Percentiles rank a stretch among this genome's conserved stretches.
Evolutionary conservation across 2,888 invertebrate species (phyloP).

Genomic region (Octodonta nipae): DNA sequence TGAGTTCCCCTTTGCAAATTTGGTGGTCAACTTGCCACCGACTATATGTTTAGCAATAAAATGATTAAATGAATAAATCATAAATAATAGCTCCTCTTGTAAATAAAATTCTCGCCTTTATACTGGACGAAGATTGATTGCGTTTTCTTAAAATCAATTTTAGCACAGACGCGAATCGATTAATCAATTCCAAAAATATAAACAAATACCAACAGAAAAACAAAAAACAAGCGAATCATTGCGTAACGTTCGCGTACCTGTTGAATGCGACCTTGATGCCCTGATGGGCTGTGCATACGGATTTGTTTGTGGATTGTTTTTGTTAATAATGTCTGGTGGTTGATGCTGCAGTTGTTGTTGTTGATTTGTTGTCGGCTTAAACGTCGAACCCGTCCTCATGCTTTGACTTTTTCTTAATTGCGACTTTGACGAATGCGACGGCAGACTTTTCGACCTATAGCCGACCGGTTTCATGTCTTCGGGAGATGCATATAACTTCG

Average conservation of each 20-base stretch:
- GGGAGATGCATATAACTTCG: conserved; percentile 80
- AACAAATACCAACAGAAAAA: no score
- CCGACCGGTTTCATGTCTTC: conserved; percentile 67
- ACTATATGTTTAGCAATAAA: no score
- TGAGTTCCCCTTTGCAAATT: no score
- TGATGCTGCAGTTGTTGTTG: conserved; percentile 31
- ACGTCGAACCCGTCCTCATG: conserved; percentile 39
- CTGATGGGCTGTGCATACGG: conserved; percentile 47
- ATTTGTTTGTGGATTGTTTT: conserved; percentile 27
- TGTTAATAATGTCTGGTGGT: conserved; percentile 1
- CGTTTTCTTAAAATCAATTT: no score
- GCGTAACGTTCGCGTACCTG: conserved; percentile 16
- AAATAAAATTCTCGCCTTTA: no score
- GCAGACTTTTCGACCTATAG: conserved; percentile 42
- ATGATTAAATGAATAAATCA: no score
- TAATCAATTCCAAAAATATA: no score
- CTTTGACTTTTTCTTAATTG: conserved; percentile 51
- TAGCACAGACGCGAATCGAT: no score
- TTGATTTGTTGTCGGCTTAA: conserved; percentile 33
- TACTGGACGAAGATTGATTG: no score
- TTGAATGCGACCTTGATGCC: conserved; percentile 34
- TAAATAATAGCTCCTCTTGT: no score
- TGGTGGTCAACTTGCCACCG: no score
- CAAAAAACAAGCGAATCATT: conserved; percentile 3
- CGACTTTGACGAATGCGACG: conserved; percentile 42